Evolutionary conservation across 2,797 vertebrate species (phyloP).

Genomic region (Chanos chanos): DNA sequence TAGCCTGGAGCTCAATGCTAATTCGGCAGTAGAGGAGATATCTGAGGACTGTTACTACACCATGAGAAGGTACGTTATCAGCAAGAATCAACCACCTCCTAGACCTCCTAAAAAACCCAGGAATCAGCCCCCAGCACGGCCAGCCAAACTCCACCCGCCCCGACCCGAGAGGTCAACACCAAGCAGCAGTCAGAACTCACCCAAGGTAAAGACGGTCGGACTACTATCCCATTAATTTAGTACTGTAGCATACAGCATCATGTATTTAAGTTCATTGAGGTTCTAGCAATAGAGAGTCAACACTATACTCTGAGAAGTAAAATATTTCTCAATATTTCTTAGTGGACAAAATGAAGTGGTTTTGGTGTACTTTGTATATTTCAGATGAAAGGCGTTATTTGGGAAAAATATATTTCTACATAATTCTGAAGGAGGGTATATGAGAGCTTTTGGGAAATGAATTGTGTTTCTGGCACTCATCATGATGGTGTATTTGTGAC

Average conservation of each 20-base stretch:
- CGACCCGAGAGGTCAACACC: conserved; percentile 19
- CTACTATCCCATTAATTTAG: neutral
- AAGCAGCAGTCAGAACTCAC: conserved; percentile 25
- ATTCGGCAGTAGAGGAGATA: conserved; percentile 71
- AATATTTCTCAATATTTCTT: too few species aligned
- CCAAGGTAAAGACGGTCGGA: conserved; percentile 73
- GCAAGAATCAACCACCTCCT: conserved; percentile 70
- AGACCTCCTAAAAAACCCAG: conserved; percentile 80
- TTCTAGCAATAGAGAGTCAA: too few species aligned
- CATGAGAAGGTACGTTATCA: conserved; percentile 73
- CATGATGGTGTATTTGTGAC: too few species aligned
- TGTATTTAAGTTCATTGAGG: too few species aligned
- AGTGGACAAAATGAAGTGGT: too few species aligned
- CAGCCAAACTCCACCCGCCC: conserved; percentile 20
- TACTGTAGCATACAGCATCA: neutral
- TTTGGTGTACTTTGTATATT: too few species aligned
- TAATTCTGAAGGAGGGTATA: too few species aligned
- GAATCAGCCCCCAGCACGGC: conserved; percentile 38
- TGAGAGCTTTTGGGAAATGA: too few species aligned
- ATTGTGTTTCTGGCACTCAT: too few species aligned
- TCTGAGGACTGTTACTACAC: conserved; percentile 77
- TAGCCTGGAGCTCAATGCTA: conserved; percentile 29
- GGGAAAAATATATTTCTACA: too few species aligned
- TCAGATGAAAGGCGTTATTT: too few species aligned
- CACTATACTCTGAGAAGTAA: too few species aligned